Evolutionary conservation across 2,113 vertebrate genomes (phyloP).

Genomic region (Paradoxurus hermaphroditus): DNA sequence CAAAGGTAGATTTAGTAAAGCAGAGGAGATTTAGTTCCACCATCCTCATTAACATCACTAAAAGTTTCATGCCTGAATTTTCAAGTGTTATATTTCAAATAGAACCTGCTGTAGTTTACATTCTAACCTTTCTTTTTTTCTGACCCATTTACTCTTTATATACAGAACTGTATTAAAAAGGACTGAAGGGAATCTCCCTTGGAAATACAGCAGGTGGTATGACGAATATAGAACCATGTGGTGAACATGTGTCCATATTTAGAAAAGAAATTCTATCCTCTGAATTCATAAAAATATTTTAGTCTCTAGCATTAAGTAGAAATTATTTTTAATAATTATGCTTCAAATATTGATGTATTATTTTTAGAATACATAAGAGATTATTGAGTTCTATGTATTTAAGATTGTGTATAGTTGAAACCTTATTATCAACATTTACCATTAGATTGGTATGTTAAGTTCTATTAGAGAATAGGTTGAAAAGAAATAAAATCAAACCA

Average conservation of each 20-base stretch:
- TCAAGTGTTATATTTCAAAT: conserved; percentile 45
- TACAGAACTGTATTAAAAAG: conserved; percentile 6
- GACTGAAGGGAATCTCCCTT: not conserved
- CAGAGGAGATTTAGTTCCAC: not conserved
- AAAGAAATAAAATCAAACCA: conserved; percentile 30
- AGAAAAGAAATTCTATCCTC: conserved; percentile 9
- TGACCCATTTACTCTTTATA: conserved; percentile 28
- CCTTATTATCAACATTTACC: not conserved
- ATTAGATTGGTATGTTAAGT: not conserved
- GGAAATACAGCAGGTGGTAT: conserved; percentile 25
- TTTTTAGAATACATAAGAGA: not conserved
- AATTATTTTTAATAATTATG: not conserved
- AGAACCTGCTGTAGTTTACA: conserved; percentile 33
- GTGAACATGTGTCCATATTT: conserved; percentile 25
- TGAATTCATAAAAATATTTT: conserved; percentile 15
- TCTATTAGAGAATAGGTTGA: not conserved
- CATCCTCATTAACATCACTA: conserved; percentile 33
- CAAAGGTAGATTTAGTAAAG: conserved; percentile 8
- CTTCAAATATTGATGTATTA: not conserved
- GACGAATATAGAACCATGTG: conserved; percentile 16
- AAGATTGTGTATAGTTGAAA: not conserved
- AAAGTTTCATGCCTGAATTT: conserved; percentile 33
- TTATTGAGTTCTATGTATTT: not conserved
- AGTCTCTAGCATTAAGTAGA: not conserved
- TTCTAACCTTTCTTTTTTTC: not conserved